Evolutionary conservation across 2,113 vertebrate species (phyloP).

Genomic region (Mungos mungo): DNA sequence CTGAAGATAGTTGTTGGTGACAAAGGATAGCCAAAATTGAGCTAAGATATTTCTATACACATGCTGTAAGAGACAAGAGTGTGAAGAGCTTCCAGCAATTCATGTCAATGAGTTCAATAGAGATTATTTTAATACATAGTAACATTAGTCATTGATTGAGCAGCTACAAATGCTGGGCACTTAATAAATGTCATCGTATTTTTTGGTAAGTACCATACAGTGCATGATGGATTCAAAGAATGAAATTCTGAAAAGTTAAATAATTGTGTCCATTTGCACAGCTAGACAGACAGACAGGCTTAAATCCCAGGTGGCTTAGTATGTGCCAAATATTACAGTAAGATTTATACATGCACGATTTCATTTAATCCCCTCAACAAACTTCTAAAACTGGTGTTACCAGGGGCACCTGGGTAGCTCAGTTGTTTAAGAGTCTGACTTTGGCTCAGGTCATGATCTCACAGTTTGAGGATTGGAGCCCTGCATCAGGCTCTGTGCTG

Average conservation of each 20-base stretch:
- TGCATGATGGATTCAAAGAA: neutral
- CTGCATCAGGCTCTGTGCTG: too few species aligned
- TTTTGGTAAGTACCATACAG: neutral
- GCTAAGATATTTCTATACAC: neutral
- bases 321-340: neutral
- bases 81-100: neutral
- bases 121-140: neutral
- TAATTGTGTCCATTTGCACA: neutral
- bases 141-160: neutral
- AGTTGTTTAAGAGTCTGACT: too few species aligned
- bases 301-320: neutral
- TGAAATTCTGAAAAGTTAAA: neutral
- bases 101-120: neutral
- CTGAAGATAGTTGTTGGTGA: neutral
- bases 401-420: too few species aligned
- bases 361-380: neutral
- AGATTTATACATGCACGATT: neutral
- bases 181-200: neutral
- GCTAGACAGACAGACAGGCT: neutral
- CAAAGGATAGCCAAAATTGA: neutral
- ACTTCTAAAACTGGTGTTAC: neutral
- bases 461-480: too few species aligned
- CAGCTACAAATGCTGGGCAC: neutral
- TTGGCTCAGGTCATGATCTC: too few species aligned
- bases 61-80: neutral